Percentiles rank a stretch among this genome's conserved stretches.
Conservation (phyloP, 2,888 invertebrate species). For the Ectemnius continuus region DNA sequence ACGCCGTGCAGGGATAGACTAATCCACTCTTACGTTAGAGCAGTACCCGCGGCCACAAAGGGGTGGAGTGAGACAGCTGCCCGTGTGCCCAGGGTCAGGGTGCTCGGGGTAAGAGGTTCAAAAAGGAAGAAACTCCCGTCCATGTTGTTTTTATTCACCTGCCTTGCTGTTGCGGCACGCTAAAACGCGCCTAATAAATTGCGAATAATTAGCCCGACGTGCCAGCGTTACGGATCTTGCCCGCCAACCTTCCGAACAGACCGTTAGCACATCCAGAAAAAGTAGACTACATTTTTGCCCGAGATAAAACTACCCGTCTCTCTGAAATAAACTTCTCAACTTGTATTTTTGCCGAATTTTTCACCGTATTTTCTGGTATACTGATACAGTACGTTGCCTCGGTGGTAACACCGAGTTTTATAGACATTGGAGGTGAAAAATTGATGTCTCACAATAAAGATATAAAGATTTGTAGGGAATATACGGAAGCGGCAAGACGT, state of each 20-base stretch:
- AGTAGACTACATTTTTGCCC: too few species aligned
- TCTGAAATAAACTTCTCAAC: not conserved
- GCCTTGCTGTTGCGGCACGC: conserved; percentile 50
- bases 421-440: not conserved
- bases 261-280: too few species aligned
- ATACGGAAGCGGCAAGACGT: not conserved
- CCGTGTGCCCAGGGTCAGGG: conserved; percentile 63
- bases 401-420: too few species aligned
- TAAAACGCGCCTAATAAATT: conserved; percentile 48
- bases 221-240: not conserved
- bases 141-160: conserved; percentile 64
- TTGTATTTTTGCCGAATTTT: not conserved
- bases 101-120: conserved; percentile 57
- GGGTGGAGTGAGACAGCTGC: conserved; percentile 66
- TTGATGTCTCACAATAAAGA: not conserved
- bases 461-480: not conserved
- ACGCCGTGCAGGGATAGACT: conserved; percentile 54
- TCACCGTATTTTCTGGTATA: too few species aligned
- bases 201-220: conserved; percentile 51
- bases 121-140: conserved; percentile 60
- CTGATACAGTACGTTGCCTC: too few species aligned
- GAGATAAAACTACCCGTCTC: too few species aligned
- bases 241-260: too few species aligned
- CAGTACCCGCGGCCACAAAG: conserved; percentile 53
- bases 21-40: conserved; percentile 57